phyloP scores from a whole-genome alignment of 2,113 vertebrate genomes.

The Eleginops maclovinus region DNA sequence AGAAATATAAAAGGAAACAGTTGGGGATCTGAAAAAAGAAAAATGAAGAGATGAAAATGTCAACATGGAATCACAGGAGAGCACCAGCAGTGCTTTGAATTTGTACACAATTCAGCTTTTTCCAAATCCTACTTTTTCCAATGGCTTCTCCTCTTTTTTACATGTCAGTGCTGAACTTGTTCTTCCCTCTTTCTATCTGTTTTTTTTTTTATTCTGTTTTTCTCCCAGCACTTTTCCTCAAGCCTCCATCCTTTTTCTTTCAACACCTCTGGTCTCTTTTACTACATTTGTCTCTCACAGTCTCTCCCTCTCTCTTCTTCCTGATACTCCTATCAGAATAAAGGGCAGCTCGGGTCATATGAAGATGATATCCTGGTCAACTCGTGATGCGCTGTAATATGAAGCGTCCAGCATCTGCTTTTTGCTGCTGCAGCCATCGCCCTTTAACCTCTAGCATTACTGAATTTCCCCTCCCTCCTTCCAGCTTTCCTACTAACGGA shows the following conservation, averaged over 20 bases:
- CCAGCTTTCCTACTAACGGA: conserved; percentile 40
- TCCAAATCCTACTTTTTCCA: background rate
- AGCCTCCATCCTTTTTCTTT: conserved; percentile 30
- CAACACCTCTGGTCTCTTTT: conserved; percentile 42
- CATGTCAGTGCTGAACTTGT: conserved; percentile 12
- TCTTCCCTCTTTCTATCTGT: conserved; percentile 19
- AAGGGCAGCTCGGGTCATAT: conserved; percentile 73
- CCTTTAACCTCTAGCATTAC: conserved; percentile 71
- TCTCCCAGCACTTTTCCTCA: conserved; percentile 47
- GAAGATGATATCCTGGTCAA: conserved; percentile 69
- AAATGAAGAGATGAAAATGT: conserved; percentile 59
- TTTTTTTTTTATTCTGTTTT: conserved; percentile 41
- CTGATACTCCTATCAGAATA: conserved; percentile 57
- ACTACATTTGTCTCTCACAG: conserved; percentile 35
- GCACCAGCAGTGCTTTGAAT: conserved; percentile 33
- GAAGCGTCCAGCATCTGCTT: conserved; percentile 71
- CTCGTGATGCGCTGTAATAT: conserved; percentile 75
- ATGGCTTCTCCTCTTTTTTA: conserved; percentile 24
- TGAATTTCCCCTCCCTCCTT: conserved; percentile 28
- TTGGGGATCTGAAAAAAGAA: conserved; percentile 43
- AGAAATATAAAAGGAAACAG: conserved; percentile 36
- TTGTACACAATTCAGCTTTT: conserved; percentile 9
- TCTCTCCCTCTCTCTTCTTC: background rate
- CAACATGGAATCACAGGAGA: conserved; percentile 38
- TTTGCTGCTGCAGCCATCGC: conserved; percentile 71